Conservation (phyloP, 2,113 vertebrate genomes). For the Pterocles burchelli region DNA sequence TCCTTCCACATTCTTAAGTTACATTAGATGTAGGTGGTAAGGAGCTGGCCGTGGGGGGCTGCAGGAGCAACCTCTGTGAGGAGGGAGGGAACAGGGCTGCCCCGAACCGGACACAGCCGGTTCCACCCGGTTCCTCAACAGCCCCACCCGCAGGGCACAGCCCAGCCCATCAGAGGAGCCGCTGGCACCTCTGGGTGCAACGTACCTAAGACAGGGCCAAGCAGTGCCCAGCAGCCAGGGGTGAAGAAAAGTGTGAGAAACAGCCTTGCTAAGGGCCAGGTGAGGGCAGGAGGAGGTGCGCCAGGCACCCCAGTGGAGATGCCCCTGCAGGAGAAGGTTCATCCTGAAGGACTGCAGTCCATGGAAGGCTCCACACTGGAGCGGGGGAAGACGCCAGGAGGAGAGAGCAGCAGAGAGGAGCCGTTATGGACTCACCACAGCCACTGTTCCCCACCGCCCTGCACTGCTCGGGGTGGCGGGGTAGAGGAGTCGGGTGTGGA, state of each 20-base stretch:
- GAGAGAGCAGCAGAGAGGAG: neutral
- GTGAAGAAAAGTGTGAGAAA: neutral
- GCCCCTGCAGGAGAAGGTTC: neutral
- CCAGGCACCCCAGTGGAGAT: neutral
- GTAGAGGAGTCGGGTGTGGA: neutral
- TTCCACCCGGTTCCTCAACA: neutral
- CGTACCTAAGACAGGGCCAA: rapidly evolving
- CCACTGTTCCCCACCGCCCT: neutral
- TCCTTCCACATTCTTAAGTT: neutral
- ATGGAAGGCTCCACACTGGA: neutral
- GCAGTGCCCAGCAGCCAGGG: rapidly evolving
- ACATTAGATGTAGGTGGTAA: neutral
- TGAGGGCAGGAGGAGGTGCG: neutral
- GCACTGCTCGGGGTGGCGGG: rapidly evolving
- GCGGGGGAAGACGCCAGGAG: neutral
- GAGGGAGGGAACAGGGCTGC: neutral
- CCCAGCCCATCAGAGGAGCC: neutral
- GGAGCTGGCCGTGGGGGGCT: neutral
- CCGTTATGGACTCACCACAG: neutral
- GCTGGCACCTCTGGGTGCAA: neutral
- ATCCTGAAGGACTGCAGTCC: neutral
- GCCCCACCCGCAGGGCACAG: rapidly evolving
- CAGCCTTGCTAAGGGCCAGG: neutral
- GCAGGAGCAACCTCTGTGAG: neutral
- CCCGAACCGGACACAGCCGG: rapidly evolving